Evolutionary conservation across 2,888 invertebrate genomes (phyloP).

Genomic region (Phortica magna): DNA sequence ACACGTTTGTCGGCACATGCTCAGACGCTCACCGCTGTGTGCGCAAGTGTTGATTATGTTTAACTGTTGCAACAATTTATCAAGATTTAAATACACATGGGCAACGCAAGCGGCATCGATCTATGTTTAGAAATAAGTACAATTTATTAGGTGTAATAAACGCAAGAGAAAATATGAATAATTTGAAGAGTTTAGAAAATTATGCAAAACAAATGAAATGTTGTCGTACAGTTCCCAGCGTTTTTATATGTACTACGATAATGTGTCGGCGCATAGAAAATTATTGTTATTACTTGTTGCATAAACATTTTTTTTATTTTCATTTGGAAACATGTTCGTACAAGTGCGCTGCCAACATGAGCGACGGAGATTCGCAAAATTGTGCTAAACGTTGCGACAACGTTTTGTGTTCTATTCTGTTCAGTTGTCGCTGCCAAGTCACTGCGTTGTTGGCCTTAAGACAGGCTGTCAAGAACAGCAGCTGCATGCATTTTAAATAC

Average conservation of each 20-base stretch:
- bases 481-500: conserved; percentile 28
- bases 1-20: not conserved
- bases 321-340: not conserved
- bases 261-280: not conserved
- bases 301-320: not conserved
- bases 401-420: not conserved
- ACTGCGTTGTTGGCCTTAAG: not conserved
- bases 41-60: not conserved
- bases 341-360: not conserved
- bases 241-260: not conserved
- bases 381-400: conserved; percentile 3
- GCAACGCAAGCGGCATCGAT: not conserved
- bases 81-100: not conserved
- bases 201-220: not conserved
- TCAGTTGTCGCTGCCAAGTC: not conserved
- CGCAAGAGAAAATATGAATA: not conserved
- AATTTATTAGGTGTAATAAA: not conserved
- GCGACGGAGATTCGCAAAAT: not conserved
- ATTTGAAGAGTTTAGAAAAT: not conserved
- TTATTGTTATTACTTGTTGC: not conserved
- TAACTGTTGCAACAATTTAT: not conserved
- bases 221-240: too few relatives aligned
- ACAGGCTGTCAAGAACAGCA: conserved; percentile 24
- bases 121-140: not conserved
- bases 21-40: not conserved